A percentile compares a stretch with the other conserved stretches of the same genome.
These are phyloP conservation scores for Regulus satrapa DNA, from an alignment of 2,113 vertebrate genomes.

Conservation along the genomic window DNA sequence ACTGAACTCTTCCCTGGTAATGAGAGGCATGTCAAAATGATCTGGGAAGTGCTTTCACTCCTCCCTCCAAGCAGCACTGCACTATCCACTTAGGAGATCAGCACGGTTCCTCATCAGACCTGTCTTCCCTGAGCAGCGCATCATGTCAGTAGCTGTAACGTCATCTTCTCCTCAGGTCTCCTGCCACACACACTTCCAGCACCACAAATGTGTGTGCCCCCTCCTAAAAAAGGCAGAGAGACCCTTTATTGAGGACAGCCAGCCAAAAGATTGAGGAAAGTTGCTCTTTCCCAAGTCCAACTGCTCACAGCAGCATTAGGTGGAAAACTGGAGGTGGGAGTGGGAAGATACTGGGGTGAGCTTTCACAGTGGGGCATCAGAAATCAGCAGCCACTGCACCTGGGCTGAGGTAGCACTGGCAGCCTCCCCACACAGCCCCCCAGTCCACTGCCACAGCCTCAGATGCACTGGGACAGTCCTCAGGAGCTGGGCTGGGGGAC, in stretches of 20 bases:
- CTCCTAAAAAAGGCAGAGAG: background rate
- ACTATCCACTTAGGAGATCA: background rate
- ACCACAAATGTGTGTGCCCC: background rate
- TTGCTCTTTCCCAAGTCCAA: background rate
- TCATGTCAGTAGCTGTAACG: fast-evolving
- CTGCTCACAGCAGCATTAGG: background rate
- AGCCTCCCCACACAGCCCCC: background rate
- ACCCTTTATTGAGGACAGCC: background rate
- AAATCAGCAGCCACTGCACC: background rate
- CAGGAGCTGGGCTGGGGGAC: background rate
- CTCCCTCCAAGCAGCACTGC: background rate
- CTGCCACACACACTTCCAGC: background rate
- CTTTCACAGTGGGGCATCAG: fast-evolving
- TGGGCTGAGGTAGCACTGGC: background rate
- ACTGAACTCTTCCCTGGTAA: background rate
- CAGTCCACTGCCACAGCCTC: fast-evolving
- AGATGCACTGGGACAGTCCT: background rate
- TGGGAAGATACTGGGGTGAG: background rate
- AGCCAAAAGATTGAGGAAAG: background rate
- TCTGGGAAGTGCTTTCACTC: background rate
- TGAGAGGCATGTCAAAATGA: background rate
- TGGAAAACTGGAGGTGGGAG: background rate
- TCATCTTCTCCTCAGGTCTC: background rate
- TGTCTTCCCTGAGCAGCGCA: background rate
- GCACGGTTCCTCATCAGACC: background rate